Percentiles rank a stretch among this genome's conserved stretches.
Conservation (phyloP, 2,888 invertebrate species). For the Copidosoma aretas region DNA sequence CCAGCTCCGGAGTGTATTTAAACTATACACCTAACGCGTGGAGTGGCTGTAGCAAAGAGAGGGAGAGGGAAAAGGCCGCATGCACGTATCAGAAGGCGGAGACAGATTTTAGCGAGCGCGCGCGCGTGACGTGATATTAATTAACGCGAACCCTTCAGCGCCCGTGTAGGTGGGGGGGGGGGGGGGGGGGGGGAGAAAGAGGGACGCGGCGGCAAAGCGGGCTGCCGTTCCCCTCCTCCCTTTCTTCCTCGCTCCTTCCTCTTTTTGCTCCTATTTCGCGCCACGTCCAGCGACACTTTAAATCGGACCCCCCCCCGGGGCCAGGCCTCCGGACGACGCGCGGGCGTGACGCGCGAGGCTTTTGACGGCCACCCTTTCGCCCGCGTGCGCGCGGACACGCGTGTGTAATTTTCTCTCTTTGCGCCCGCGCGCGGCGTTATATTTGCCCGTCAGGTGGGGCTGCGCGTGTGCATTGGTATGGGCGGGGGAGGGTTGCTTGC, state of each 20-base stretch:
- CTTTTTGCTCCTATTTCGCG: too few species aligned
- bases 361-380: background rate
- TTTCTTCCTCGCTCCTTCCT: too few species aligned
- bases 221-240: too few species aligned
- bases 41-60: constrained; percentile 20
- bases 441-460: background rate
- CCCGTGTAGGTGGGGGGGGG: constrained; percentile 37
- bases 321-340: background rate
- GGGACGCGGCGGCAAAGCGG: too few species aligned
- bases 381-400: background rate
- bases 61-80: constrained; percentile 39
- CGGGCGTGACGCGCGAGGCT: background rate
- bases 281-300: constrained; percentile 24
- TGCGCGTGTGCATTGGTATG: too few species aligned
- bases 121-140: constrained; percentile 62
- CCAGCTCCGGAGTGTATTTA: background rate
- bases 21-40: background rate
- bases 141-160: constrained; percentile 61
- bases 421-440: background rate
- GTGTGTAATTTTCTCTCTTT: background rate
- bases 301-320: constrained; percentile 5
- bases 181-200: constrained; percentile 15
- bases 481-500: too few species aligned
- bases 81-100: constrained; percentile 31
- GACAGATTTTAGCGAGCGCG: constrained; percentile 58